These are phyloP conservation scores for Bombycilla garrulus DNA, from an alignment of 2,113 vertebrate species.

Conservation along the genomic window DNA sequence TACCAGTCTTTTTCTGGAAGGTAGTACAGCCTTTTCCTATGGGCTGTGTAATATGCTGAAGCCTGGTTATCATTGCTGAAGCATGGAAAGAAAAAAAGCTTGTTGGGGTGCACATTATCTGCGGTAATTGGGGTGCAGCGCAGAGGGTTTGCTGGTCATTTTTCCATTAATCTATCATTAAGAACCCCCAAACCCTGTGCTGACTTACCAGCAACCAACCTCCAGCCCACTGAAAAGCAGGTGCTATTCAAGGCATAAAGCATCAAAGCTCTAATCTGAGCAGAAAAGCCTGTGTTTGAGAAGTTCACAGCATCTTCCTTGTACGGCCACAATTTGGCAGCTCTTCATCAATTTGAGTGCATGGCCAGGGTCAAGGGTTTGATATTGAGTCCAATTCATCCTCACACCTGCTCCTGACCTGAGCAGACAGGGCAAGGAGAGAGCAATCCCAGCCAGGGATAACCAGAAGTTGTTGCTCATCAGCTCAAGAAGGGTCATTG, in stretches of 20 bases:
- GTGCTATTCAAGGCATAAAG: not conserved
- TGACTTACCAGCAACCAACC: not conserved
- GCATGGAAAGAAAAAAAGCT: not conserved
- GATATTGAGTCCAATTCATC: not conserved
- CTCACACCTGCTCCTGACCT: not conserved
- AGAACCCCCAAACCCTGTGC: not conserved
- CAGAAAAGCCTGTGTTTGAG: not conserved
- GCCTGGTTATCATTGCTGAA: not conserved
- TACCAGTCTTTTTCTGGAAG: not conserved
- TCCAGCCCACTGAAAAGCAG: not conserved
- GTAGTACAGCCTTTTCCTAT: fast-evolving
- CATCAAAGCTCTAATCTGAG: not conserved
- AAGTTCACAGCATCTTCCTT: not conserved
- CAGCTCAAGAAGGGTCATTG: not conserved
- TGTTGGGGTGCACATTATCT: not conserved
- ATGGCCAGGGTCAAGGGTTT: not conserved
- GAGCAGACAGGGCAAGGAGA: not conserved
- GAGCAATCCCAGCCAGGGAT: not conserved
- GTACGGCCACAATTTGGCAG: fast-evolving
- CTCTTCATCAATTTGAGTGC: fast-evolving
- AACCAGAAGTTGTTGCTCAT: not conserved
- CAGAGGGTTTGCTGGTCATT: not conserved
- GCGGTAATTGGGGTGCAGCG: not conserved
- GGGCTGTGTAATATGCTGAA: not conserved
- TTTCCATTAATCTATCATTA: not conserved